Evolutionary conservation across 2,797 vertebrate species (phyloP).

Genomic region (Acipenser oxyrinchus): DNA sequence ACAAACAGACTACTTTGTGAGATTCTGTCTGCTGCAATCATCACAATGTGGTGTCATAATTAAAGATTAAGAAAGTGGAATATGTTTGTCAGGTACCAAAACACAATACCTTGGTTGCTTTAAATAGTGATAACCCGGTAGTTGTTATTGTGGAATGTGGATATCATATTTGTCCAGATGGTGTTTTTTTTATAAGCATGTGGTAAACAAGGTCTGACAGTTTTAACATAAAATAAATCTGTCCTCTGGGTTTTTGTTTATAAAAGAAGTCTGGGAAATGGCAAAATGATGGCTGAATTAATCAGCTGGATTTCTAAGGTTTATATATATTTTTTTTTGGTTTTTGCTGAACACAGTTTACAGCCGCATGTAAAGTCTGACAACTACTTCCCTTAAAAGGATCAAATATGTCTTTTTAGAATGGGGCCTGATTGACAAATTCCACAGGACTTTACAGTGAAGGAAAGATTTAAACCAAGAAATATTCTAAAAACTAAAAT

Average conservation of each 20-base stretch:
- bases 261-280: too few species aligned
- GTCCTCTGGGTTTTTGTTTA: too few species aligned
- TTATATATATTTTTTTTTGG: slow-evolving; percentile 23
- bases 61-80: not conserved
- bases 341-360: too few species aligned
- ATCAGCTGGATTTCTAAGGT: too few species aligned
- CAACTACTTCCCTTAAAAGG: too few species aligned
- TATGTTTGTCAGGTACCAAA: slow-evolving; percentile 3
- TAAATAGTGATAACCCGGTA: not conserved
- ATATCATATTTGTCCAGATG: slow-evolving; percentile 16
- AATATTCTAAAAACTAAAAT: too few species aligned
- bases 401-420: slow-evolving; percentile 39
- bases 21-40: slow-evolving; percentile 27
- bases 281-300: too few species aligned
- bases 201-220: slow-evolving; percentile 25
- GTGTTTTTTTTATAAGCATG: slow-evolving; percentile 24
- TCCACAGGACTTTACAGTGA: not conserved
- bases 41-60: slow-evolving; percentile 17
- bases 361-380: too few species aligned
- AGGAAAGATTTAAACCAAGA: too few species aligned
- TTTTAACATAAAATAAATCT: slow-evolving; percentile 40
- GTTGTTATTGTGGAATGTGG: slow-evolving; percentile 21
- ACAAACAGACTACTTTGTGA: slow-evolving; percentile 10
- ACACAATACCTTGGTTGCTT: slow-evolving; percentile 5
- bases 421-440: not conserved